phyloP scores from a whole-genome alignment of 2,888 invertebrate species.

The Frankliniella fusca region DNA sequence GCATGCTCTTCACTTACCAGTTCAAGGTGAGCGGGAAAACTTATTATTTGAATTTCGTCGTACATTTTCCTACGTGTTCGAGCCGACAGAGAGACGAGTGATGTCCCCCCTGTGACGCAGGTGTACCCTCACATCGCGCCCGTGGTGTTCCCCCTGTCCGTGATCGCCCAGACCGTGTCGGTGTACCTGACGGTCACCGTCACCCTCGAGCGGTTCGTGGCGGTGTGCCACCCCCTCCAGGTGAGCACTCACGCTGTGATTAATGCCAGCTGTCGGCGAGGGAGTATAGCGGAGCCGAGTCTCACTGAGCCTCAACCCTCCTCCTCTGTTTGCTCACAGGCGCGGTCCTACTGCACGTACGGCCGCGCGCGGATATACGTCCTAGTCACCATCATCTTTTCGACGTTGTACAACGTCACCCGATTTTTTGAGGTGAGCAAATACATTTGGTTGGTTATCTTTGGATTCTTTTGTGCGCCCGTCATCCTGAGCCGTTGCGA shows the following conservation, averaged over 20 bases:
- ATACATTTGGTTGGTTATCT: neutral
- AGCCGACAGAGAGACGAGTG: neutral
- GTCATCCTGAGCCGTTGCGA: too few species aligned
- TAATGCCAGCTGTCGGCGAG: too few species aligned
- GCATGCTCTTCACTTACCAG: constrained; percentile 69
- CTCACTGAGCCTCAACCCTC: neutral
- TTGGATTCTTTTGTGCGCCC: too few species aligned
- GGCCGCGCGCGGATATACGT: constrained; percentile 81
- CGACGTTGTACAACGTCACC: constrained; percentile 81
- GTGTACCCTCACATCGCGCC: constrained; percentile 74
- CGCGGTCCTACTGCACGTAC: constrained; percentile 86
- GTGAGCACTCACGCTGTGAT: neutral
- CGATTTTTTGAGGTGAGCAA: constrained; percentile 50
- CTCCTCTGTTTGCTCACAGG: constrained; percentile 49
- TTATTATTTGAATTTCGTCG: too few species aligned
- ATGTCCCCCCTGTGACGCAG: constrained; percentile 15
- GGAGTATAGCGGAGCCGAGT: too few species aligned
- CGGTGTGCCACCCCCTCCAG: constrained; percentile 79
- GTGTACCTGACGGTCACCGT: constrained; percentile 74
- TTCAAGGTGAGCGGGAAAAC: constrained; percentile 54
- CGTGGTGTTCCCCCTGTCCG: constrained; percentile 75
- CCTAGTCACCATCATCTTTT: constrained; percentile 71
- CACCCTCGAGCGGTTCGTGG: constrained; percentile 76
- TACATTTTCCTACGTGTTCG: too few species aligned
- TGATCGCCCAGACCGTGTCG: constrained; percentile 87